Evolutionary conservation across 1,140 invertebrate species (phyloP).

Genomic region (Agrypnia vestita): DNA sequence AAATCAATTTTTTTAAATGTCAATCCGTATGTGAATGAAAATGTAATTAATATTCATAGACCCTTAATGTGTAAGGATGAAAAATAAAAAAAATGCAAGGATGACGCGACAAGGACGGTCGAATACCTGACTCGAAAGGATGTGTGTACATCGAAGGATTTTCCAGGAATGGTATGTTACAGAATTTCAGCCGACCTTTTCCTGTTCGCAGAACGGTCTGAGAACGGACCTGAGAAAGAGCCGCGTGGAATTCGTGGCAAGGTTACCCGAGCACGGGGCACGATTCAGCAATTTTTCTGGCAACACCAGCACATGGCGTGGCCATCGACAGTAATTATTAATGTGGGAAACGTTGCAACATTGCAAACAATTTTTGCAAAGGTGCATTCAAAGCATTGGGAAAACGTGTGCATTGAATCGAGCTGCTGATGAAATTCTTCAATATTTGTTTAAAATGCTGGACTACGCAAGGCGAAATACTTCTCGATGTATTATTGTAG

Average conservation of each 20-base stretch:
- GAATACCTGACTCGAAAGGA: constrained; percentile 4
- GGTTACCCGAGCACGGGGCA: background rate
- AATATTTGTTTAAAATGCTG: constrained; percentile 4
- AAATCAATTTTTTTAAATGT: too few relatives aligned
- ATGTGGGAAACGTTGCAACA: background rate
- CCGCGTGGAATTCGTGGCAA: background rate
- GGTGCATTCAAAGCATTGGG: background rate
- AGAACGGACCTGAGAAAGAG: background rate
- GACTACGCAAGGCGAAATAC: too few relatives aligned
- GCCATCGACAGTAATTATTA: background rate
- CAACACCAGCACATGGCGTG: background rate
- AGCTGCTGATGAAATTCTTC: background rate
- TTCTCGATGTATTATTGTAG: too few relatives aligned
- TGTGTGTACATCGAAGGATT: background rate
- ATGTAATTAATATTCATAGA: too few relatives aligned
- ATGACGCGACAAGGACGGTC: background rate
- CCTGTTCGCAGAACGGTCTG: constrained; percentile 15
- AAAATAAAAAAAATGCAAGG: background rate
- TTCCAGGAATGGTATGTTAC: background rate
- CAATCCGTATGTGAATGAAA: too few relatives aligned
- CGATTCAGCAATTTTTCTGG: background rate
- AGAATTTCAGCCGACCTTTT: constrained; percentile 11
- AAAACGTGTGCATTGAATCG: background rate
- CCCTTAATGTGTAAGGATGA: too few relatives aligned
- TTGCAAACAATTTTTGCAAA: background rate